Base-by-base conservation (phyloP, 2,113 vertebrate genomes). In the Verasper variegatus region DNA sequence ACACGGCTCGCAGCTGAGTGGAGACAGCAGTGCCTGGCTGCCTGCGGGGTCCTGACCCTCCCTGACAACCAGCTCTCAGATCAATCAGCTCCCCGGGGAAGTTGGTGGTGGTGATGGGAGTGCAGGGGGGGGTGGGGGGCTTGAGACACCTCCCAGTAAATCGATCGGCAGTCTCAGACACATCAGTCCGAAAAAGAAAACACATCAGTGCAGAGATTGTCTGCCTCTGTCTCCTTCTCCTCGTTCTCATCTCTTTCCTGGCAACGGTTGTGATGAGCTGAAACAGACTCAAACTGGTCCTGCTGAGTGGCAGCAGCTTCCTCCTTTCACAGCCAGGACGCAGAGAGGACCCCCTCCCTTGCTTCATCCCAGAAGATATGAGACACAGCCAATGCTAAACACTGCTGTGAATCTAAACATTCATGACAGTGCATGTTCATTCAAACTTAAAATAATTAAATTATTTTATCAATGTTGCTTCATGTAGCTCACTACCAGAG, bases 161-260 rank as follows among this genome's bases (percentile, higher is more conserved):
- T 89, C 31, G 58, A 86, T 86, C 35, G 54, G 13, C 64, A 64
- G 69, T 66, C 76, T 80, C 76, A 86, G 81, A 83, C 74, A 77
- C 56, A 79, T 83, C 78, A 75, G 51, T 80, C 54, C 14, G 14
- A 76, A 78, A 55, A 76, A 55, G 17, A 76, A 77, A 66, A 81
- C 64, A 70, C 70, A 81, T 63, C 60, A 74, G 57, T 0, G 18
- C 26, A 74, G 47, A 69, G 20, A 18, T 65, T 54, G 69, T 64
- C 73, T 60, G 65, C 27, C 37, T 61, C 51, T 21, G 57, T 55
- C 56, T 73, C 21, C 0, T 45, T 76, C 62, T 64, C 52, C 4
- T 40, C 35, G 1, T 42, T 20, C 57, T 27, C 21, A 0, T 49
- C 47, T 51, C 64, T 68, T 73, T 73, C 23, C 56, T 14, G 51